These are phyloP conservation scores for Sphaerophoria rueppellii DNA, from an alignment of 2,888 invertebrate species.

Conservation along the genomic window DNA sequence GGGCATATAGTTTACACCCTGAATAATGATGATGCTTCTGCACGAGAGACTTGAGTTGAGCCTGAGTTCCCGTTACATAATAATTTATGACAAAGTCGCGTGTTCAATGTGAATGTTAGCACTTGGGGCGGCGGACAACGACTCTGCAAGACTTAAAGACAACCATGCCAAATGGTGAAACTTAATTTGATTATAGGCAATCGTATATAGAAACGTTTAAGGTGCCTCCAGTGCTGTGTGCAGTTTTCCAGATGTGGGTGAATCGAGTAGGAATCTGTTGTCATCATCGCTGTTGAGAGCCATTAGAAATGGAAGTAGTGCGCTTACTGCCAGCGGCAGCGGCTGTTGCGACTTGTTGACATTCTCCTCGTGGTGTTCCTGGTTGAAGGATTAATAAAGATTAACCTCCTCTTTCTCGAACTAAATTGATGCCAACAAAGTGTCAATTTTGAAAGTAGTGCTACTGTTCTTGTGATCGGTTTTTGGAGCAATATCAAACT, in stretches of 20 bases:
- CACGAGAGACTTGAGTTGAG: background rate
- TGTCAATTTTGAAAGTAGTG: slow-evolving; percentile 63
- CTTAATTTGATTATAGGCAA: slow-evolving; percentile 67
- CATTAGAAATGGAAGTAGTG: slow-evolving; percentile 53
- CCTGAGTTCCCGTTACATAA: slow-evolving; percentile 71
- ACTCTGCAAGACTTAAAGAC: slow-evolving; percentile 15
- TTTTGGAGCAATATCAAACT: slow-evolving; percentile 21
- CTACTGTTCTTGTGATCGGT: slow-evolving; percentile 46
- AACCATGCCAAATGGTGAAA: slow-evolving; percentile 64
- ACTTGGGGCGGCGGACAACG: slow-evolving; percentile 26
- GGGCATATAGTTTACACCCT: slow-evolving; percentile 1
- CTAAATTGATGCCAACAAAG: slow-evolving; percentile 49
- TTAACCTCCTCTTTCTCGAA: slow-evolving; percentile 19
- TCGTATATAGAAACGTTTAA: slow-evolving; percentile 18
- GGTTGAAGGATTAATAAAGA: background rate
- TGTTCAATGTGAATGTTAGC: slow-evolving; percentile 52
- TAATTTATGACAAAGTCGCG: slow-evolving; percentile 60
- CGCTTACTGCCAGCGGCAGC: background rate
- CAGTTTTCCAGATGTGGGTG: slow-evolving; percentile 50
- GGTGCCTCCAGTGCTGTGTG: slow-evolving; percentile 9
- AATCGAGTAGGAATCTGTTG: slow-evolving; percentile 17
- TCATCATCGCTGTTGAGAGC: background rate
- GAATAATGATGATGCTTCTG: slow-evolving; percentile 23
- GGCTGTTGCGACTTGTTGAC: slow-evolving; percentile 56
- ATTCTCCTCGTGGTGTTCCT: slow-evolving; percentile 9